Evolutionary conservation across 2,113 vertebrate species (phyloP).

Genomic region (Lethenteron camtschaticum): DNA sequence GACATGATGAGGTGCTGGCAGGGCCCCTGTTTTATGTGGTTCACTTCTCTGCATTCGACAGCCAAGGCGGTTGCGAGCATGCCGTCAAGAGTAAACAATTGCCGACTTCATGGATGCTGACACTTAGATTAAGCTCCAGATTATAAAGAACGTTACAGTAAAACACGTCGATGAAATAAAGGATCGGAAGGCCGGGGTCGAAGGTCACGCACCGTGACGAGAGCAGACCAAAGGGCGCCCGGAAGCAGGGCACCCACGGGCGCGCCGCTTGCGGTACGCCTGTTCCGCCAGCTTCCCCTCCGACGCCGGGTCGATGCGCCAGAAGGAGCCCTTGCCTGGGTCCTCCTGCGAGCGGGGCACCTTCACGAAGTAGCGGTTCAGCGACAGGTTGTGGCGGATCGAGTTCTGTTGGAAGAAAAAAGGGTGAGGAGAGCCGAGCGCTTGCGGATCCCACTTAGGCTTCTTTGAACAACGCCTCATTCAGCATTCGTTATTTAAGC

Average conservation of each 20-base stretch:
- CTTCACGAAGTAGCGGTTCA: slow-evolving; percentile 99
- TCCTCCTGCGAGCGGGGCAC: slow-evolving; percentile 95
- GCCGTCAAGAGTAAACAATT: too few species aligned
- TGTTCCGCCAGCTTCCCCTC: slow-evolving; percentile 90
- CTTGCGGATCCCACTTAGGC: background rate
- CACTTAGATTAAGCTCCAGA: too few species aligned
- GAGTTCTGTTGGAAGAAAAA: slow-evolving; percentile 51
- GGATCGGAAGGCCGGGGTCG: too few species aligned
- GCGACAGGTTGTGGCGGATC: slow-evolving; percentile 92
- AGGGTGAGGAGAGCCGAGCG: background rate
- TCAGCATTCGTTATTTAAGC: too few species aligned
- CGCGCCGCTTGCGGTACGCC: slow-evolving; percentile 88
- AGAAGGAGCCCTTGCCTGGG: slow-evolving; percentile 95
- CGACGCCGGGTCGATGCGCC: slow-evolving; percentile 90
- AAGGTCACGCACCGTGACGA: slow-evolving; percentile 52
- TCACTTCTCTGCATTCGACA: too few species aligned
- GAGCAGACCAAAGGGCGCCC: slow-evolving; percentile 77
- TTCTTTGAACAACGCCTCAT: too few species aligned
- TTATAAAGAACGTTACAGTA: too few species aligned
- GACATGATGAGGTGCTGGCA: too few species aligned
- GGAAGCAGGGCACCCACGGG: slow-evolving; percentile 89
- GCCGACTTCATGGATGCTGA: too few species aligned
- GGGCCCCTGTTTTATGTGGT: too few species aligned
- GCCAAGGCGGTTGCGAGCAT: too few species aligned
- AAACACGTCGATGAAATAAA: too few species aligned